A percentile compares a stretch with the other conserved stretches of the same genome.
Conservation (phyloP, 2,888 invertebrate species). For the Augochlorella aurata region DNA sequence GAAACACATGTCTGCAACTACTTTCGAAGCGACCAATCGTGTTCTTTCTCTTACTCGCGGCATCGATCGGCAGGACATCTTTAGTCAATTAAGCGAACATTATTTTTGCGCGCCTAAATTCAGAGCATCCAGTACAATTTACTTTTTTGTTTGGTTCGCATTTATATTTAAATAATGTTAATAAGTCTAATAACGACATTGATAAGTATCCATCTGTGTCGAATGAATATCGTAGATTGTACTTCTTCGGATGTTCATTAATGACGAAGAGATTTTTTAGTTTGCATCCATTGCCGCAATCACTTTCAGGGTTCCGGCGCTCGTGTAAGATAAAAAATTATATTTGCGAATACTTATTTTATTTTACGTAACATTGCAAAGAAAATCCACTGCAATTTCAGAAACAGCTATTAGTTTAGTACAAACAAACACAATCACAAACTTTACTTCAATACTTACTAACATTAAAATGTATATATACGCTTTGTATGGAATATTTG, state of each 20-base stretch:
- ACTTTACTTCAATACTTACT: neutral
- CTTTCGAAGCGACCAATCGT: conserved; percentile 80
- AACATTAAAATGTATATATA: neutral
- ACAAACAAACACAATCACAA: neutral
- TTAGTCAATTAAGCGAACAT: conserved; percentile 10
- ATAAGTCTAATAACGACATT: neutral
- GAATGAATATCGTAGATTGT: neutral
- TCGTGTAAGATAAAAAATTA: conserved; percentile 37
- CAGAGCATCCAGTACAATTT: conserved; percentile 7
- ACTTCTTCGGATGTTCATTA: neutral
- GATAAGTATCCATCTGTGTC: neutral
- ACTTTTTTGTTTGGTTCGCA: neutral
- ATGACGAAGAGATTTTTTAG: conserved; percentile 25
- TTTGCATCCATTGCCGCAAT: conserved; percentile 41
- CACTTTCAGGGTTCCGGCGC: conserved; percentile 50
- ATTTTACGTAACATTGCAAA: conserved; percentile 41
- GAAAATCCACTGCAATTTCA: conserved; percentile 28
- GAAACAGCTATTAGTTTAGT: conserved; percentile 1
- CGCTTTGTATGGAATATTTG: neutral
- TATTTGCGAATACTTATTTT: conserved; percentile 16
- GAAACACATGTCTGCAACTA: conserved; percentile 79
- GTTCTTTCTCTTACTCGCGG: conserved; percentile 42
- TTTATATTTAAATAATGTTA: neutral
- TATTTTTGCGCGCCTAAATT: conserved; percentile 41
- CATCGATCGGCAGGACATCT: conserved; percentile 53